Conservation (phyloP, 2,888 invertebrate genomes). For the Microctonus brassicae region DNA sequence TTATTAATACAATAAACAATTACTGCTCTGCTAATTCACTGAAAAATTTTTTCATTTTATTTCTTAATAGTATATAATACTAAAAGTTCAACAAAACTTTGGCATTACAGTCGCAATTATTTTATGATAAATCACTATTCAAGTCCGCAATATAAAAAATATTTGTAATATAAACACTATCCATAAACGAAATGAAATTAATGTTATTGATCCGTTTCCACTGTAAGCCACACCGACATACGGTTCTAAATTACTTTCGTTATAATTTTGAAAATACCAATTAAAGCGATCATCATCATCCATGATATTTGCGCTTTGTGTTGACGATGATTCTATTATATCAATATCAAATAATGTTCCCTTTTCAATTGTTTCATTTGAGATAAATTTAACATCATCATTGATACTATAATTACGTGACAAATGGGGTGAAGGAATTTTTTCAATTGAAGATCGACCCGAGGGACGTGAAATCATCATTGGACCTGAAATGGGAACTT, state of each 20-base stretch:
- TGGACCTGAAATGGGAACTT: conserved; percentile 68
- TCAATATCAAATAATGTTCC: background rate
- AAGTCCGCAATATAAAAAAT: conserved; percentile 34
- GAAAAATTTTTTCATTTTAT: conserved; percentile 13
- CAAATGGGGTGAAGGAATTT: conserved; percentile 71
- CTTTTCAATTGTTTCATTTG: conserved; percentile 53
- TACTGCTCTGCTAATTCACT: conserved; percentile 15
- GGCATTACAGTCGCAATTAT: conserved; percentile 5
- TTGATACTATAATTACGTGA: conserved; percentile 41
- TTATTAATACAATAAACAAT: conserved; percentile 46
- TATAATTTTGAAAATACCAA: conserved; percentile 91
- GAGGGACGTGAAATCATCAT: conserved; percentile 69
- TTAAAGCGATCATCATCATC: conserved; percentile 76
- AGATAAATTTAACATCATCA: conserved; percentile 34
- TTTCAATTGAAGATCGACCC: conserved; percentile 75
- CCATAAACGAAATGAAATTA: conserved; percentile 1
- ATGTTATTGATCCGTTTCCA: conserved; percentile 9
- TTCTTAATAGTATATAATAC: conserved; percentile 12
- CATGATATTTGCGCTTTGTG: conserved; percentile 58
- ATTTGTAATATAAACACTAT: conserved; percentile 34
- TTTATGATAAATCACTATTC: background rate
- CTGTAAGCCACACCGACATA: conserved; percentile 65
- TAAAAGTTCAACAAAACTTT: conserved; percentile 13
- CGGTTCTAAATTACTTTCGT: conserved; percentile 74
- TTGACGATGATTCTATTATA: background rate